Evolutionary conservation across 2,888 invertebrate genomes (phyloP), one percentile per base, ranked within the genome.

Genomic region (Eristalis pertinax): DNA sequence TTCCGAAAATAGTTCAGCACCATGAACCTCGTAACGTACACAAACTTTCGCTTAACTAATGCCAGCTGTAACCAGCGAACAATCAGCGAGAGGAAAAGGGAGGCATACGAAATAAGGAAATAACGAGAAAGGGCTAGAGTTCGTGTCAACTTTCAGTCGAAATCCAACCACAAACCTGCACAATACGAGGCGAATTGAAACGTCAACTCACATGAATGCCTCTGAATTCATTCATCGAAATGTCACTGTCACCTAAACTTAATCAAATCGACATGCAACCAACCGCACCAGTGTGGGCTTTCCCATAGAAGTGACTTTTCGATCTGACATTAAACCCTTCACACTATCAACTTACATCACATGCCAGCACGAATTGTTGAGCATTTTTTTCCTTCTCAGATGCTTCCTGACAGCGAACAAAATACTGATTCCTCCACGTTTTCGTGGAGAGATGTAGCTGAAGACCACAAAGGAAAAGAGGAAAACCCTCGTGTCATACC

Each of bases 351-450:
- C 78, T 65, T 43, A 72, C 72, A 63, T 72, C 63, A 76, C 56
- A 76, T 73, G 72, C 50, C 76, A 63, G 62, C 77, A 85, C 85
- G 77, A 81, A 77, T 69, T 77, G 81, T 50, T 63, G 69, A 77
- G 60, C 69, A 73, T 77, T 72, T 50, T 82, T 24, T n/a, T 11
- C n/a, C 0, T 15, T 15, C n/a, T 15, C 19, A 50, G 26, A 69
- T 77, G 73, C 68, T 38, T 73, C 81, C 69, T 82, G 82, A 85
- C 82, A 85, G 68, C 73, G 81, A 67, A 85, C 56, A 81, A 76
- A 68, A 64, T 56, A 56, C 67, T 65, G 75, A 29, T 41, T 74
- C 62, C 15, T 41, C 13, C 11, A 64, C 7, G 8, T 56, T 29
- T 73, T 77, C 43, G 22, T 32, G 26, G 1, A 19, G n/a, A n/a